Percentiles rank a stretch among this genome's conserved stretches.
phyloP scores from a whole-genome alignment of 1,140 invertebrate genomes.

The Eupristina koningsbergeri region DNA sequence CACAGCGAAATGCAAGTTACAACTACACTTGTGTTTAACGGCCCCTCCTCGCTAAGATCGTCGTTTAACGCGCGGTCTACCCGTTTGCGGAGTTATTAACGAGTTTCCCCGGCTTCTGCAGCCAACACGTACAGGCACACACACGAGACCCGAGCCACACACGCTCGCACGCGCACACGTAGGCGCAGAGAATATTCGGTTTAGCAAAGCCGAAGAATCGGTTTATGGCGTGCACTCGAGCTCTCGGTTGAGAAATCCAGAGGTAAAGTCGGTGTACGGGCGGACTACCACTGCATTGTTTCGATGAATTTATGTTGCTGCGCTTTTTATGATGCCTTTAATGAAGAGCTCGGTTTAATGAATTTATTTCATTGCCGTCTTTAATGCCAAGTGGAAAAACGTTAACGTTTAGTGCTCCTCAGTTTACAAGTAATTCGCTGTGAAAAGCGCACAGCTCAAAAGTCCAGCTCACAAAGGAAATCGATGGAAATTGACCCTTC shows the following conservation, averaged over 20 bases:
- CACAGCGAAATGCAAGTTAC: constrained; percentile 23
- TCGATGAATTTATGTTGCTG: constrained; percentile 7
- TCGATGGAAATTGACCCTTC: background rate
- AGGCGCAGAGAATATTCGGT: background rate
- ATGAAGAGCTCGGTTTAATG: constrained; percentile 7
- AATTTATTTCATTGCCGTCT: constrained; percentile 3
- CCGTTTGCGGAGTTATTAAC: constrained; percentile 38
- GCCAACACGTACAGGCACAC: background rate
- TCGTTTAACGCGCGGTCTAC: constrained; percentile 28
- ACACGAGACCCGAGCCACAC: background rate
- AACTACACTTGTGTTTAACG: constrained; percentile 11
- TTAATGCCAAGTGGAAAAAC: background rate
- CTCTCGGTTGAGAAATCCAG: constrained; percentile 20
- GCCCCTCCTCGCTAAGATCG: background rate
- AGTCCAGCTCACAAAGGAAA: background rate
- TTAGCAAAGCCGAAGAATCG: constrained; percentile 24
- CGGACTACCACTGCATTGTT: background rate
- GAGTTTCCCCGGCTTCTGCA: constrained; percentile 11
- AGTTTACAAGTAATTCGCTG: background rate
- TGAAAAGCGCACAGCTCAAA: no score
- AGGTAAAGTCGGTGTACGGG: background rate
- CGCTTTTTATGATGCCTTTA: background rate
- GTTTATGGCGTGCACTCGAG: constrained; percentile 21
- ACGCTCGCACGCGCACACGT: no score
- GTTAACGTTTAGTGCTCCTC: background rate